Conservation (phyloP, 2,888 invertebrate genomes). For the Ochropacha duplaris region DNA sequence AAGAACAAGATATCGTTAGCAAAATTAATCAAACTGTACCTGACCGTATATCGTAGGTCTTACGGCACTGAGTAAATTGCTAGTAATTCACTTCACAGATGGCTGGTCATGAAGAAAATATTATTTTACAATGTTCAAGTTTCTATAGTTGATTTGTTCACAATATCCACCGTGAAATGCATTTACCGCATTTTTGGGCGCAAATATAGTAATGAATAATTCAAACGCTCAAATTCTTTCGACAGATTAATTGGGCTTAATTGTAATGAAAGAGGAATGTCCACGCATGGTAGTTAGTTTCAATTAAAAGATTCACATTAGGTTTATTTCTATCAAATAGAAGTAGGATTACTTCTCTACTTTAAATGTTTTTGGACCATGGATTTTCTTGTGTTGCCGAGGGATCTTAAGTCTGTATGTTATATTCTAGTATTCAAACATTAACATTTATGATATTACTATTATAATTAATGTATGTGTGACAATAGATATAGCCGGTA, state of each 20-base stretch:
- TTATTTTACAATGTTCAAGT: conserved; percentile 18
- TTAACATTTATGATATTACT: too few relatives aligned
- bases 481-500: too few relatives aligned
- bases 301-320: not conserved
- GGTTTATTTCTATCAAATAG: too few relatives aligned
- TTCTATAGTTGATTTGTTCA: conserved; percentile 7
- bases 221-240: not conserved
- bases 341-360: too few relatives aligned
- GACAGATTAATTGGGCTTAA: not conserved
- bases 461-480: too few relatives aligned
- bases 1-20: too few relatives aligned
- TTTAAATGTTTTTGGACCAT: too few relatives aligned
- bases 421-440: too few relatives aligned
- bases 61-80: conserved; percentile 25
- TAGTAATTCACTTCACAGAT: conserved; percentile 39
- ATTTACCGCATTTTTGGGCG: not conserved
- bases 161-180: not conserved
- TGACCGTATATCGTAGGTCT: not conserved
- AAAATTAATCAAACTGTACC: conserved; percentile 1
- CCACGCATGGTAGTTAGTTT: not conserved
- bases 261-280: not conserved
- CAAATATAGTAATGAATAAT: not conserved
- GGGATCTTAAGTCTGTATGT: too few relatives aligned
- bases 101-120: conserved; percentile 46
- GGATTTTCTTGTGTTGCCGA: too few relatives aligned